phyloP scores from a whole-genome alignment of 2,113 vertebrate genomes.

The Megaleporinus macrocephalus region DNA sequence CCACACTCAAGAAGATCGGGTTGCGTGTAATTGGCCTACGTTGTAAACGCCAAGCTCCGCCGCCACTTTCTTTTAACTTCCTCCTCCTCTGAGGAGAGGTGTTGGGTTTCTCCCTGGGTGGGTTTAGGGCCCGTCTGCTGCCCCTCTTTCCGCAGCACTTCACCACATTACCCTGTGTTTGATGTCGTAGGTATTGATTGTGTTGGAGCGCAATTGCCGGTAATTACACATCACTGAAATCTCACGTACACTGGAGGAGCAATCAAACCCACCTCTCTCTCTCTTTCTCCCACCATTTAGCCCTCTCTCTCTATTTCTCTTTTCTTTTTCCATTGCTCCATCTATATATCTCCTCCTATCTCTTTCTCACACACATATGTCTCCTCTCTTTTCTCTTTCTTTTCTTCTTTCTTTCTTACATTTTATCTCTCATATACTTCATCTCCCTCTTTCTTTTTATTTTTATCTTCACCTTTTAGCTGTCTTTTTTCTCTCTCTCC shows the following conservation, averaged over 20 bases:
- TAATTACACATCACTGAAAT: constrained; percentile 37
- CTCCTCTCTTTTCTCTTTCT: constrained; percentile 2
- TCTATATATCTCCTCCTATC: not conserved
- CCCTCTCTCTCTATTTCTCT: not conserved
- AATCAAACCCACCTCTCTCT: constrained; percentile 32
- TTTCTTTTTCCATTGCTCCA: not conserved
- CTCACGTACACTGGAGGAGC: constrained; percentile 12
- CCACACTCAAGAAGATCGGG: constrained; percentile 73
- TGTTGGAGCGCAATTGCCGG: constrained; percentile 27
- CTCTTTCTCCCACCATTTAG: not conserved
- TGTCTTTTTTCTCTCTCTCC: too few species aligned
- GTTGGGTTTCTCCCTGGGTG: constrained; percentile 45
- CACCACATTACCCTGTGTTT: constrained; percentile 34
- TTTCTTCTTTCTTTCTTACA: too few species aligned
- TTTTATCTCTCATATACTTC: too few species aligned
- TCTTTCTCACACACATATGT: not conserved
- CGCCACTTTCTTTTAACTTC: constrained; percentile 29
- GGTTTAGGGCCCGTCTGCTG: constrained; percentile 23
- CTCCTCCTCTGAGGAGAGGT: constrained; percentile 14
- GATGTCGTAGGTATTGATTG: constrained; percentile 34
- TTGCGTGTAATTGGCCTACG: constrained; percentile 56
- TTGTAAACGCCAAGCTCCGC: constrained; percentile 48
- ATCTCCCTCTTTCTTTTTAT: too few species aligned
- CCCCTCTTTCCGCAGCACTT: constrained; percentile 5
- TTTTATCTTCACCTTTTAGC: too few species aligned